Evolutionary conservation across 2,888 invertebrate species (phyloP).

Genomic region (Metalampra italica): DNA sequence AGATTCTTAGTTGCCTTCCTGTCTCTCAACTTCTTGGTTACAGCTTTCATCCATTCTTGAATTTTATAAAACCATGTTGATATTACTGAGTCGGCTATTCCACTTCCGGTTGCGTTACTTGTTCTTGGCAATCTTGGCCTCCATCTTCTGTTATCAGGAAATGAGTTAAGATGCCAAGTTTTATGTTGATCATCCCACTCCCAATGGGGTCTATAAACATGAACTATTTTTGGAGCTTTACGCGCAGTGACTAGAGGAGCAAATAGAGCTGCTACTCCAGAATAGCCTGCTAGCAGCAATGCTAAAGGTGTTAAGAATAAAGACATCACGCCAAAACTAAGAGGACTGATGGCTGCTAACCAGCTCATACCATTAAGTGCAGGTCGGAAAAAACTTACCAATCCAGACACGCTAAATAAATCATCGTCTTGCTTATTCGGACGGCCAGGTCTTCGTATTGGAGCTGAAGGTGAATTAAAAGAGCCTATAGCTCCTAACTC

Average conservation of each 20-base stretch:
- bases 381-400: slow-evolving; percentile 68
- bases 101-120: slow-evolving; percentile 25
- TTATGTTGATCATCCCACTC: slow-evolving; percentile 78
- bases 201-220: slow-evolving; percentile 72
- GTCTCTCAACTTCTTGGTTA: slow-evolving; percentile 33
- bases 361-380: slow-evolving; percentile 72
- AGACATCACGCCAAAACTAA: slow-evolving; percentile 79
- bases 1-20: slow-evolving; percentile 15
- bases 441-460: slow-evolving; percentile 44
- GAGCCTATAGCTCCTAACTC: slow-evolving; percentile 40
- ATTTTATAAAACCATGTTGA: slow-evolving; percentile 40
- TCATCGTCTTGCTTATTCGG: slow-evolving; percentile 54
- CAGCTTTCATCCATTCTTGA: slow-evolving; percentile 42
- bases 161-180: slow-evolving; percentile 67
- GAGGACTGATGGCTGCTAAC: slow-evolving; percentile 76
- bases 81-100: slow-evolving; percentile 16
- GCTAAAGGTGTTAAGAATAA: slow-evolving; percentile 81
- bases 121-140: slow-evolving; percentile 28
- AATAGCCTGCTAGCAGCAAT: slow-evolving; percentile 79
- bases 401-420: slow-evolving; percentile 65
- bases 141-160: slow-evolving; percentile 49
- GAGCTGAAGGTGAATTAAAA: slow-evolving; percentile 41
- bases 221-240: slow-evolving; percentile 56
- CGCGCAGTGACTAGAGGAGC: slow-evolving; percentile 81
- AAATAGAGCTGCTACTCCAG: slow-evolving; percentile 80